Percentiles rank a stretch among this genome's conserved stretches.
Conservation (phyloP, 2,888 invertebrate genomes). For the Zelleria hepariella region DNA sequence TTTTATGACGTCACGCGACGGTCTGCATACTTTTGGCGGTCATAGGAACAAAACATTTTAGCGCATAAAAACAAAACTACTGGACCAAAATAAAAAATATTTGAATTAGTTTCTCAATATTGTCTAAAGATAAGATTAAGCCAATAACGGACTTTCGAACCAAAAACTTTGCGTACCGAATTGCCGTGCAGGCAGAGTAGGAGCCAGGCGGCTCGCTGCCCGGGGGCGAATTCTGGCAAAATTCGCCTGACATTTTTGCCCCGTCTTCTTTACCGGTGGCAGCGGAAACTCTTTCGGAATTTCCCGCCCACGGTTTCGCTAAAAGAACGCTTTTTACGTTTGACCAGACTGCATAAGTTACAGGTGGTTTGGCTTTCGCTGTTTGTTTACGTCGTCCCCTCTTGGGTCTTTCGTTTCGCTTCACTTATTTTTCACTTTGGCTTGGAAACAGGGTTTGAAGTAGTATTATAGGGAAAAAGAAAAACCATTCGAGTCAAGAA, state of each 20-base stretch:
- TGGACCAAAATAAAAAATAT: too few relatives aligned
- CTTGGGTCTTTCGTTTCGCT: neutral
- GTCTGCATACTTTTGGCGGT: too few relatives aligned
- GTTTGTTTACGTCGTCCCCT: neutral
- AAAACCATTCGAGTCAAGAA: too few relatives aligned
- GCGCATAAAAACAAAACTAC: too few relatives aligned
- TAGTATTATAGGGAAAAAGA: too few relatives aligned
- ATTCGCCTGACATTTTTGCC: constrained; percentile 5
- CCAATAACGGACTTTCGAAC: too few relatives aligned
- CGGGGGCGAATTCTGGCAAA: constrained; percentile 4
- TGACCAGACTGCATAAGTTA: constrained; percentile 1
- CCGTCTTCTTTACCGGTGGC: neutral
- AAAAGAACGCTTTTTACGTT: constrained; percentile 1
- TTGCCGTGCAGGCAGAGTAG: neutral
- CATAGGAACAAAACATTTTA: too few relatives aligned
- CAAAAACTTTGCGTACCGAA: too few relatives aligned
- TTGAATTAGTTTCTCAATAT: too few relatives aligned
- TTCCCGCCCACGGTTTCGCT: neutral
- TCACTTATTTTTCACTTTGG: neutral
- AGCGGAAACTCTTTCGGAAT: constrained; percentile 1
- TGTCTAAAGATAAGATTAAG: too few relatives aligned
- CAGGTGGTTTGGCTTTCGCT: constrained; percentile 1
- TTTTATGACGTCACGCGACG: too few relatives aligned
- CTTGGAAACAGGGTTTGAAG: too few relatives aligned
- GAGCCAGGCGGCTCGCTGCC: neutral